These are phyloP conservation scores for Scrobipalpa costella DNA, from an alignment of 2,888 invertebrate genomes.

Conservation along the genomic window DNA sequence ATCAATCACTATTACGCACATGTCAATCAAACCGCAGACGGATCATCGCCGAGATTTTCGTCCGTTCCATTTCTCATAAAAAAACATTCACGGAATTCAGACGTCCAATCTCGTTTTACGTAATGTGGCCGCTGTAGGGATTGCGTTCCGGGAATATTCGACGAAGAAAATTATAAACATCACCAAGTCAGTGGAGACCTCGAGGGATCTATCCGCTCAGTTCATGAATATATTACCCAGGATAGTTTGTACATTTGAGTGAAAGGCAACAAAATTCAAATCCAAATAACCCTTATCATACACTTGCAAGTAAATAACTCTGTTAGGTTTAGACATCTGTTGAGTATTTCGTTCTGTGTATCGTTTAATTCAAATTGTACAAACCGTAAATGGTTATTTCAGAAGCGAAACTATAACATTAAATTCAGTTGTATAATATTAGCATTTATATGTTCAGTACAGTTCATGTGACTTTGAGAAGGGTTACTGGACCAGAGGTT, in stretches of 20 bases:
- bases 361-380: not conserved
- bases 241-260: slow-evolving; percentile 2
- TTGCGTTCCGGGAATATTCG: not conserved
- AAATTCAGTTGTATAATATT: not conserved
- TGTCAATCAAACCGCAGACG: slow-evolving; percentile 12
- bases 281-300: slow-evolving; percentile 4
- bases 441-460: slow-evolving; percentile 31
- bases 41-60: slow-evolving; percentile 6
- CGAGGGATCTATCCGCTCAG: not conserved
- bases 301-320: not conserved
- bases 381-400: not conserved
- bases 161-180: slow-evolving; percentile 11
- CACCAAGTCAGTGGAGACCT: not conserved
- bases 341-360: not conserved
- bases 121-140: not conserved
- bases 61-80: not conserved
- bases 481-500: slow-evolving; percentile 42
- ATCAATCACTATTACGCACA: slow-evolving; percentile 14
- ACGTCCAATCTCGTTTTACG: not conserved
- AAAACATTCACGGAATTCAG: not conserved
- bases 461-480: slow-evolving; percentile 51
- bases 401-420: not conserved
- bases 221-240: slow-evolving; percentile 14
- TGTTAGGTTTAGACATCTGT: not conserved
- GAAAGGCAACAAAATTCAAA: slow-evolving; percentile 12